Conservation (phyloP, 2,113 vertebrate genomes). For the Stegastes partitus region DNA sequence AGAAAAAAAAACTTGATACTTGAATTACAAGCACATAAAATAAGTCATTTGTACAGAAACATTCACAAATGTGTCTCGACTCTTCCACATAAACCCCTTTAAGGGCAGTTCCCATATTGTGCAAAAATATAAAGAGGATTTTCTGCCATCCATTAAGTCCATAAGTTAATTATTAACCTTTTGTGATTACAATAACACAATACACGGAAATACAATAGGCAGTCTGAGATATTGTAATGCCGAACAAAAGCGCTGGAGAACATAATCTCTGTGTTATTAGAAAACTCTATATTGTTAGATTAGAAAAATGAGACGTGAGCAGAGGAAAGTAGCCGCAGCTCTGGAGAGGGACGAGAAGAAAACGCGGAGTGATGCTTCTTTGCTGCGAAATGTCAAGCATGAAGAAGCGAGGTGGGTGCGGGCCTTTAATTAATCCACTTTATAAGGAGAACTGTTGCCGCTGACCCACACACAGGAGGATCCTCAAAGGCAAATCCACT, state of each 20-base stretch:
- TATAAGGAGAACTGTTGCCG: constrained; percentile 35
- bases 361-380: constrained; percentile 10
- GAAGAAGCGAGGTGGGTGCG: constrained; percentile 39
- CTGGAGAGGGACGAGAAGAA: background rate
- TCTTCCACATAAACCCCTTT: background rate
- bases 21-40: background rate
- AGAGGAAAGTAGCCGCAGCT: background rate
- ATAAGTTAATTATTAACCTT: constrained; percentile 49
- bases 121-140: constrained; percentile 32
- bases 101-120: constrained; percentile 20
- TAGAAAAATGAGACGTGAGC: constrained; percentile 4
- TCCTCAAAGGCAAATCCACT: constrained; percentile 43
- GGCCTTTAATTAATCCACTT: constrained; percentile 59
- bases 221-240: constrained; percentile 27
- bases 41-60: background rate
- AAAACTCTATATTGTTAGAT: constrained; percentile 35
- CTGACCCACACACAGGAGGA: constrained; percentile 48
- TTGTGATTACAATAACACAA: constrained; percentile 46
- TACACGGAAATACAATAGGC: constrained; percentile 39
- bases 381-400: constrained; percentile 69
- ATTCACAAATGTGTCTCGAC: constrained; percentile 4
- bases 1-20: background rate
- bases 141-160: constrained; percentile 18
- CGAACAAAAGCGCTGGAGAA: constrained; percentile 40
- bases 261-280: constrained; percentile 23